Base-by-base conservation (phyloP, 2,113 vertebrate genomes). In the Drymodes brunneopygia region DNA sequence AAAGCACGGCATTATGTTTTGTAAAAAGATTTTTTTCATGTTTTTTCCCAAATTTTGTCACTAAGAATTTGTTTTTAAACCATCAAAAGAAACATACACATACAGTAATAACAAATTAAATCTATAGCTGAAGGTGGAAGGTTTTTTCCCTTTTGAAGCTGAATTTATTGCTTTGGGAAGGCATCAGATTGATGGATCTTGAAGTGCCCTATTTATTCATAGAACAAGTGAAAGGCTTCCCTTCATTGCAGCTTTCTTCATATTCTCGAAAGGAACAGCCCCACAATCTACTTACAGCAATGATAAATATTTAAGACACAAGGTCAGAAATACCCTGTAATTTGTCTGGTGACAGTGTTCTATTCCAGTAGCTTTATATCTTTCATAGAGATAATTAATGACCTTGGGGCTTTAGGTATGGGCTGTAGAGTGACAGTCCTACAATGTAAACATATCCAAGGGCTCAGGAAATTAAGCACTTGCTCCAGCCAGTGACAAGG, bases 271-370 rank as follows among this genome's bases (percentile, higher is more conserved):
- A 84, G 82, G 50, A 93, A 15, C 50, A 95, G 64, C 50, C 38
- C 51, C 2, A 4, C 58, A 94, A 93, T 91, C 81, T 57, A 65
- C 80, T 92, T 90, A 78, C 31, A 77, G 61, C n/a, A 28, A 24
- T 91, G 74, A 92, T 93, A 96, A 95, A 80, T 96, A 89, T 93
- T 94, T 86, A 95, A 96, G 82, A 78, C 62, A 64, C 70, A 71
- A 92, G 88, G 90, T 95, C 35, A 36, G 89, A 95, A 93, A 96
- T 89, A 88, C 35, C 11, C 45, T 82, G 86, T 78, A 91, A 95
- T 94, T 83, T 72, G 53, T 95, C 86, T 93, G 61, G 45, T 91
- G 88, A 62, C 60, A 89, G 21, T 65, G 71, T 95, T 96, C 94
- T 94, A 56, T 93, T 97, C 86, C 64, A 86, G 54, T 53, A 79